Evolutionary conservation across 2,113 vertebrate genomes (phyloP).

Genomic region (Oxygymnocypris stewartii): DNA sequence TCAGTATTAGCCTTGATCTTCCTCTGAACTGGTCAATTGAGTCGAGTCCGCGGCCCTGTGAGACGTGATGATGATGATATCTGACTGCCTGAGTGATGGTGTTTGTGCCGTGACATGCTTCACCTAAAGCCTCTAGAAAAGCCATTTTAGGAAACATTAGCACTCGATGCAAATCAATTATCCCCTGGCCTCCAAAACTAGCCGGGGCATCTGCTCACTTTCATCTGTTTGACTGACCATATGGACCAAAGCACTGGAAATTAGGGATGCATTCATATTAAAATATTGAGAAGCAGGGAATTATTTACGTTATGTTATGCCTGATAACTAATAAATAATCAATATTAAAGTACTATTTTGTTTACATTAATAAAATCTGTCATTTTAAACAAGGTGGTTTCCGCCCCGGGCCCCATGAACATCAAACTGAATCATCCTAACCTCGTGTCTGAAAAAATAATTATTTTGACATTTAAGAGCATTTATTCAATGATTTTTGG

Average conservation of each 20-base stretch:
- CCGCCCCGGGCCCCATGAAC: too few species aligned
- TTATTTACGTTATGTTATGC: background rate
- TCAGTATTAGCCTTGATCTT: slow-evolving; percentile 34
- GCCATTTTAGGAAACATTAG: slow-evolving; percentile 34
- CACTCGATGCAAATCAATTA: slow-evolving; percentile 26
- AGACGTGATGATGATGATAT: slow-evolving; percentile 43
- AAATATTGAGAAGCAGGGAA: background rate
- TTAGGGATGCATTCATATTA: background rate
- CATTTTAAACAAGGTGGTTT: too few species aligned
- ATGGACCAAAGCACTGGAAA: background rate
- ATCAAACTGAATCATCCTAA: too few species aligned
- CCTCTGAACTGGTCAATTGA: slow-evolving; percentile 40
- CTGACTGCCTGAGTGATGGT: slow-evolving; percentile 40
- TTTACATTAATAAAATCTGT: background rate
- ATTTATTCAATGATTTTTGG: too few species aligned
- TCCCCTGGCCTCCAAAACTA: background rate
- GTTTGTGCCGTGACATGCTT: slow-evolving; percentile 39
- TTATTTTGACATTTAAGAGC: too few species aligned
- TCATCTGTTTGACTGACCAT: background rate
- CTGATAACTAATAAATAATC: background rate
- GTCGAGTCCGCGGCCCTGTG: slow-evolving; percentile 7
- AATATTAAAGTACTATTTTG: background rate
- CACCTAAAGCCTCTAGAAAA: slow-evolving; percentile 35
- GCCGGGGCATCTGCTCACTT: background rate
- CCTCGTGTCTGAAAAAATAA: too few species aligned